A percentile compares a stretch with the other conserved stretches of the same genome.
Evolutionary conservation across 1,140 invertebrate genomes (phyloP).

Genomic region (Drosophila quadrilineata): DNA sequence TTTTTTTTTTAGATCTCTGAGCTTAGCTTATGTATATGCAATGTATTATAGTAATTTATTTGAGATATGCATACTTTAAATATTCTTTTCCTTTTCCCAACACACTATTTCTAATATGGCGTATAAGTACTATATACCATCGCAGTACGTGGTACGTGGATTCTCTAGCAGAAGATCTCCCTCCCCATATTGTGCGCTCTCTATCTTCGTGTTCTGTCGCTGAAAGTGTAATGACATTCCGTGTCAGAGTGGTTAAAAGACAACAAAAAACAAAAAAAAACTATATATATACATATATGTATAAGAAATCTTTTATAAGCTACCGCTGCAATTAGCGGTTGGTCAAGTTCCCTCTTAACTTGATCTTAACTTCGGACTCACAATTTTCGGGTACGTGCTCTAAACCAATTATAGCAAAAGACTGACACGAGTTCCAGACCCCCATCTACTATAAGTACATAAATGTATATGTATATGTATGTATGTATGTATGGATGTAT

Average conservation of each 20-base stretch:
- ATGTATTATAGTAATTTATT: no score
- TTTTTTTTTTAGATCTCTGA: no score
- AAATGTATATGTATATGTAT: not conserved
- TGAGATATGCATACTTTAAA: no score
- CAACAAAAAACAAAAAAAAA: no score
- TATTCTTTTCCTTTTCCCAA: no score
- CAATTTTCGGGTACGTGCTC: constrained; percentile 47
- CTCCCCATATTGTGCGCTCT: not conserved
- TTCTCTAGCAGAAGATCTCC: constrained; percentile 11
- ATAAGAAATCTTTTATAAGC: constrained; percentile 40
- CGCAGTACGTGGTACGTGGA: no score
- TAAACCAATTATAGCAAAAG: constrained; percentile 57
- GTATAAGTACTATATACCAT: no score
- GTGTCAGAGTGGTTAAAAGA: constrained; percentile 33
- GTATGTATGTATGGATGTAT: not conserved
- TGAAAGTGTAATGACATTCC: constrained; percentile 49
- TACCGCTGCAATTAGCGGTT: constrained; percentile 53
- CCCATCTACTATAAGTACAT: constrained; percentile 2
- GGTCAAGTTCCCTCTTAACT: not conserved
- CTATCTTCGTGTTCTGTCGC: not conserved
- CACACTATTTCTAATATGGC: no score
- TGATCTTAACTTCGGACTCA: not conserved
- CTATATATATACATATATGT: no score
- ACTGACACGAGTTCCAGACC: constrained; percentile 56
- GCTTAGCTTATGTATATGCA: no score